Base-by-base conservation (phyloP, 2,888 invertebrate species). In the Volucella inflata region DNA sequence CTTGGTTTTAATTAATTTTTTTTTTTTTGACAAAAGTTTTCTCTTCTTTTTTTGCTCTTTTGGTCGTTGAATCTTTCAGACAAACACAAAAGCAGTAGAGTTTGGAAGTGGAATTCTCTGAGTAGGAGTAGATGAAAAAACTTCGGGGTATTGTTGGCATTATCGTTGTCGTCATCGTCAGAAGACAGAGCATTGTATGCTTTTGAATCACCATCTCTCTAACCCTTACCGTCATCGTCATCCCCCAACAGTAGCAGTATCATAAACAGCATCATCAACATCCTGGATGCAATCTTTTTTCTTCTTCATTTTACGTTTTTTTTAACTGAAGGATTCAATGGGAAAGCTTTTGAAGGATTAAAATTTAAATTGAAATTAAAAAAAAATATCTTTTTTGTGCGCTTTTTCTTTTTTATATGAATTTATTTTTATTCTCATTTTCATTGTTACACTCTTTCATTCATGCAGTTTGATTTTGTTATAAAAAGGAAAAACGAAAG, bases 291-390 rank as follows among this genome's bases (percentile, higher is more conserved):
- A 76, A 40, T 71, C 59, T 72, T 44, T 21, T 21, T 64, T 16
- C 12, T 50, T 75, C 51, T 68, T 46, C 55, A 30, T 8, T 53
- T 65, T 65, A 59, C 16, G 51, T 50, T n/a, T 70, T 85, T 40
- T 50, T 62, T 44, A 81, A 71, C 36, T 78, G 76, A 85, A 75
- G 65, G 53, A 84, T 79, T 75, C 75, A 74, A 78, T 75, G 70
- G 79, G 84, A 84, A 84, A 84, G 84, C 84, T 84, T 80, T 84
- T 84, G 84, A 84, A 75, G 80, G 80, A 84, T 84, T 84, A 84
- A 84, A 84, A 79, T 80, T 80, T 79, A 84, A 84, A 84, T 84
- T 84, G 80, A 80, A 84, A 74, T 84, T 80, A 84, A 78, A 83
- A 59, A 17, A 30, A 30, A 6, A 6, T 3, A 0, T 30, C 1